Evolutionary conservation across 2,888 invertebrate genomes (phyloP), one percentile per base, ranked within the genome.

Genomic region (Teleogryllus oceanicus): DNA sequence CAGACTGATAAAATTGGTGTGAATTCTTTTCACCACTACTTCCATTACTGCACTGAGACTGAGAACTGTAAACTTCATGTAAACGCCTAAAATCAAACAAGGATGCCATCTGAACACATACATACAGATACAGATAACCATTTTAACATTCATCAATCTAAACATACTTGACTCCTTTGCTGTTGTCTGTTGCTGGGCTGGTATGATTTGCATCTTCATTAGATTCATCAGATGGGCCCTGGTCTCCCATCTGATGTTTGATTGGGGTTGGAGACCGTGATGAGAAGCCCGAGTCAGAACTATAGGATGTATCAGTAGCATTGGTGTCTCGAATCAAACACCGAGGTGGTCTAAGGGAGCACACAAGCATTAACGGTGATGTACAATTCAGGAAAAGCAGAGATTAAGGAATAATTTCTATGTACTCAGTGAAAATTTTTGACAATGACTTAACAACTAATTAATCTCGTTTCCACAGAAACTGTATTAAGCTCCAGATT

Each of bases 281-380:
- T 11, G 82, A 82, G 37, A 82, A 82, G 21, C 82, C 82, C 74
- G 81, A 81, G 79, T 82, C 82, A 37, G 82, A 81, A 50, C 79
- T 81, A 74, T 24, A 75, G 20, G 75, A 16, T 37, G 75, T 74
- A 76, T 50, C 49, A 50, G 4, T 77, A 37, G 77, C 21, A 49
- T 49, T 50, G 49, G 49, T n/a, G n/a, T 77, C 79, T 20, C 79
- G 79, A 12, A 77, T 51, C 12, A 24, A 37, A 79, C 76, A 76
- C 49, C 79, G 51, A 20, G 79, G 79, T 77, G 77, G 77, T 74
- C 79, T 79, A 21, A 18, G 50, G 62, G 49, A 78, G 24, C 21
- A 76, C 16, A 76, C 13, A n/a, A 75, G 20, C 24, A 75, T 75
- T 21, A 75, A 75, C n/a, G n/a, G 62, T 62, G n/a, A n/a, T 62